These are phyloP conservation scores for Onychostoma macrolepis DNA, from an alignment of 2,113 vertebrate genomes.

Conservation along the genomic window DNA sequence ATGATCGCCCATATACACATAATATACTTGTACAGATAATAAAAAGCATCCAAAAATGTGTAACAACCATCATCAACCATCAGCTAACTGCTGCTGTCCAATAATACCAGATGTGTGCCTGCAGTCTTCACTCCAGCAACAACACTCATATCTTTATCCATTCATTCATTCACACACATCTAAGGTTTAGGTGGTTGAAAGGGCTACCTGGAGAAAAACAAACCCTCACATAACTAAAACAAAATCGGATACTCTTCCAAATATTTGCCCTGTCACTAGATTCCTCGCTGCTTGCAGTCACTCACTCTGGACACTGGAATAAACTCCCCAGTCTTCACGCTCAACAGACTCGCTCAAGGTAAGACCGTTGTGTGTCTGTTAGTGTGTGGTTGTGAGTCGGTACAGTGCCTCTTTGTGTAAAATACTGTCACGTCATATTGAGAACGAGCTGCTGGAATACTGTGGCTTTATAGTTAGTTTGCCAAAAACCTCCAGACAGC, in stretches of 20 bases:
- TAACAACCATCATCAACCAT: background rate
- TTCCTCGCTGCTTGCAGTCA: background rate
- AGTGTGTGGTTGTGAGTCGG: background rate
- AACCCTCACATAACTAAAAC: slow-evolving; percentile 55
- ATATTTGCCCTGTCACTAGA: slow-evolving; percentile 63
- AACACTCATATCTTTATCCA: background rate
- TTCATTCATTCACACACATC: background rate
- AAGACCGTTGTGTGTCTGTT: background rate
- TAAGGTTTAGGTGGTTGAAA: slow-evolving; percentile 8
- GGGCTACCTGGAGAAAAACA: slow-evolving; percentile 12
- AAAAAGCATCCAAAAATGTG: background rate
- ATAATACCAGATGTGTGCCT: slow-evolving; percentile 28
- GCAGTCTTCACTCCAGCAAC: background rate
- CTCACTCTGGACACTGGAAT: slow-evolving; percentile 7
- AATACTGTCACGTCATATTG: slow-evolving; percentile 8
- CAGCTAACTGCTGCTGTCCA: background rate
- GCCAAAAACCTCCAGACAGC: slow-evolving; percentile 7
- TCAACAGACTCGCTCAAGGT: background rate
- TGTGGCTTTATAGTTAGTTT: background rate
- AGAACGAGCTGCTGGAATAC: background rate
- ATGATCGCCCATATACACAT: too few species aligned
- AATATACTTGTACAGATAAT: background rate
- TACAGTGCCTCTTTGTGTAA: slow-evolving; percentile 27
- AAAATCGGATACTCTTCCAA: slow-evolving; percentile 60
- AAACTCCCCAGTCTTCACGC: background rate